Base-by-base conservation (phyloP, 1,140 invertebrate genomes). In the Lordiphosa collinella region DNA sequence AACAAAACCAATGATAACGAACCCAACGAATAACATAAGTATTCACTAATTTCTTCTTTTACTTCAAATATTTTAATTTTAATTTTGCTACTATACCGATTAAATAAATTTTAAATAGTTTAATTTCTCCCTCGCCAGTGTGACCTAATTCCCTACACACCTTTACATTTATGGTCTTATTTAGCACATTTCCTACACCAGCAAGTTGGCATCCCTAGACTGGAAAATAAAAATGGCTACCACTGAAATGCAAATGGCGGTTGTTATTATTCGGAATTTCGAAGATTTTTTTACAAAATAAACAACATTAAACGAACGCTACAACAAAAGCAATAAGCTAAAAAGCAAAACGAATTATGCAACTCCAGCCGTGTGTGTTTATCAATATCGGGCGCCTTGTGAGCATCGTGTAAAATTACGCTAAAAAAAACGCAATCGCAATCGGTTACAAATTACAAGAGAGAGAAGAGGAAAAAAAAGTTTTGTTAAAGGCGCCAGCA, bases 221-320 rank as follows among this genome's bases (percentile, higher is more conserved):
- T 82, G 78, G 78, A 82, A 82, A 82, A 84, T 84, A 82, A 82
- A 82, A 84, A 82, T 82, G 78, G 78, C 78, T 84, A 84, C 78
- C 72, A 82, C 73, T 72, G 64, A 78, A 78, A 76, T 82, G 76
- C 76, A 76, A 76, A 78, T 76, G 72, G 75, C 79, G 74, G 75
- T 88, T 88, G 86, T 88, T 88, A 87, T 88, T 88, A 78, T 87
- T 85, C 73, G 78, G 68, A 82, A 87, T 71, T 87, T 82, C 65
- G 69, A 86, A 76, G 80, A 75, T 86, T 82, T 87, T 80, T 88
- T 67, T 78, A 85, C 79, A 85, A 84, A 84, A 85, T 85, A 79
- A 79, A 73, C 78, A 79, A 68, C 46, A 70, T 59, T 85, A 84
- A 84, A 69, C 61, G 31, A 62, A 57, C 61, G 54, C 54, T 58